Base-by-base conservation (phyloP, 2,797 vertebrate species). In the Silurus lanzhouensis region DNA sequence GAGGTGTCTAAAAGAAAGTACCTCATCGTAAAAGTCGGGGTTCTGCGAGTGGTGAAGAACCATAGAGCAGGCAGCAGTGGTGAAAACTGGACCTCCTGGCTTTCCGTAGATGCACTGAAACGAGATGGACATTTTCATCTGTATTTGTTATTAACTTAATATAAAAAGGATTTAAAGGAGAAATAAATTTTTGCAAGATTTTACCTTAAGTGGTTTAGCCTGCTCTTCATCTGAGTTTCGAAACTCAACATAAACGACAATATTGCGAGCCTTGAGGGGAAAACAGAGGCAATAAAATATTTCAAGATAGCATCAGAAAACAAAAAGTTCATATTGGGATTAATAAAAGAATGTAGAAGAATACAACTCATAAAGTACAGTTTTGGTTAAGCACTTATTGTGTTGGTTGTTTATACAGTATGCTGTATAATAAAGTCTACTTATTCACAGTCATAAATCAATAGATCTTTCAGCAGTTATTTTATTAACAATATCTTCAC, bases 11-110 rank as follows among this genome's bases (percentile, higher is more conserved):
- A 22, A 31, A 7, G 13, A 81, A 87, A 71, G 93, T 89, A 99
- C 98, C 97, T 99, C 98, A 72, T 99, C 98, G 1, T 96, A 99
- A 93, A 99, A 99, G 94, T 99, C 98, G 0, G 98, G 98, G 90
- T 97, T 99, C 94, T 99, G 98, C 27, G 96, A 98, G 90, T 99
- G 98, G 91, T 99, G 97, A 3, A 99, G 95, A 63, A 99, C 98
- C 12, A 96, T 95, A 22, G 97, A 96, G 86, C 96, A 96, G 86
- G 97, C 95, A 27, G 96, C 90, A 0, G 96, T 94, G 91, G 96
- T 97, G 90, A 98, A 99, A 79, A 98, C 93, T 0, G 97, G 93
- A 72, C 96, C 96, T 88, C 98, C 98, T 7, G 98, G 96, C 92
- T 99, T 99, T 84, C 98, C 97, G 68, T 99, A 99, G 94, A 99